Percentiles rank a stretch among this genome's conserved stretches.
Conservation (phyloP, 2,113 vertebrate genomes). For the Castor canadensis region DNA sequence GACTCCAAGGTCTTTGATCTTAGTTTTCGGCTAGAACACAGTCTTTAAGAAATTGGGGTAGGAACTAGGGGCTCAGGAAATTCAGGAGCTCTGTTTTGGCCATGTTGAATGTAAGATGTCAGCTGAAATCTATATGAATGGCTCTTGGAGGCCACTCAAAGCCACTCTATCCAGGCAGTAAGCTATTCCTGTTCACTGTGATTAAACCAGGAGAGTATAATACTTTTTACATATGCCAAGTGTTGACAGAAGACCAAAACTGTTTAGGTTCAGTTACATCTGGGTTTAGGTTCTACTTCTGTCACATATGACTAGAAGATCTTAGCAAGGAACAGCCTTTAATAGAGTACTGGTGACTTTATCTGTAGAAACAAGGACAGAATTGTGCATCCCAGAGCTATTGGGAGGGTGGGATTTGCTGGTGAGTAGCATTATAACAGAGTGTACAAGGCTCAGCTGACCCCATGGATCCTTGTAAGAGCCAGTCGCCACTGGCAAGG, state of each 20-base stretch:
- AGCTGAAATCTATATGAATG: accelerated
- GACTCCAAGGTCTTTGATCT: not conserved
- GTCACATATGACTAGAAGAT: not conserved
- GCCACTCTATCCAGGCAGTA: accelerated
- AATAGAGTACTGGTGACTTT: not conserved
- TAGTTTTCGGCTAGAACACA: not conserved
- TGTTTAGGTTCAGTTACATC: not conserved
- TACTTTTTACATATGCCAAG: not conserved
- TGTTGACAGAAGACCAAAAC: not conserved
- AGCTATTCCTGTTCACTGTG: not conserved
- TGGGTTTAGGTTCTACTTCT: not conserved
- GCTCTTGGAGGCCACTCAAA: not conserved
- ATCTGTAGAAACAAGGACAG: not conserved
- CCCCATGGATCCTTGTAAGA: too few relatives aligned
- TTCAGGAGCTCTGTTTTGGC: not conserved
- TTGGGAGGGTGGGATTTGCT: not conserved
- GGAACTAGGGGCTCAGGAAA: accelerated
- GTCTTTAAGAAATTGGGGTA: not conserved
- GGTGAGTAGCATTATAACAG: not conserved
- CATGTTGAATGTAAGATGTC: not conserved
- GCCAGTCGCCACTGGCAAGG: accelerated
- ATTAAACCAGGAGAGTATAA: not conserved
- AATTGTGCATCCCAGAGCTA: too few relatives aligned
- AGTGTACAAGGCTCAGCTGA: accelerated
- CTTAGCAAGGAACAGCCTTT: not conserved